These are phyloP conservation scores for Butastur rufipennis DNA, from an alignment of 2,113 vertebrate species.

Conservation along the genomic window DNA sequence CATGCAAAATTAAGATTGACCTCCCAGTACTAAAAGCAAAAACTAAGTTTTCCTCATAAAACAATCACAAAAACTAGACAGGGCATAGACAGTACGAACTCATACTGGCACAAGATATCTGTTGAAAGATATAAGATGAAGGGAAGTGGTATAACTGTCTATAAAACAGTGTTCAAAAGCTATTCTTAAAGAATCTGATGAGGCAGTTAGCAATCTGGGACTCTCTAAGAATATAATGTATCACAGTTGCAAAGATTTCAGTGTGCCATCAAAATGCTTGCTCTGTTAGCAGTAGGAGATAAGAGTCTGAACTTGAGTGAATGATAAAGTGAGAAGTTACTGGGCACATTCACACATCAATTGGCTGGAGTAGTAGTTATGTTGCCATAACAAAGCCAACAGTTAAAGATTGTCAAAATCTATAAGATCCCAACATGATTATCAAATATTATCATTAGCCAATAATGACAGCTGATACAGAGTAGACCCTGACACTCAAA, in stretches of 20 bases:
- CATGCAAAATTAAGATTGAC: slow-evolving; percentile 51
- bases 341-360: slow-evolving; percentile 54
- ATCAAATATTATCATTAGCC: slow-evolving; percentile 57
- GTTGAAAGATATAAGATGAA: slow-evolving; percentile 23
- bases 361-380: slow-evolving; percentile 42
- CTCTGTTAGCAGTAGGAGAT: slow-evolving; percentile 37
- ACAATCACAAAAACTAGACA: slow-evolving; percentile 1
- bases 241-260: slow-evolving; percentile 51
- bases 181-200: slow-evolving; percentile 48
- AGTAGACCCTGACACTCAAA: slow-evolving; percentile 52
- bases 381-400: slow-evolving; percentile 63
- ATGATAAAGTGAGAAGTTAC: slow-evolving; percentile 57
- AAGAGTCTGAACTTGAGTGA: slow-evolving; percentile 41
- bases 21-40: slow-evolving; percentile 30
- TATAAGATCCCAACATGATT: slow-evolving; percentile 55
- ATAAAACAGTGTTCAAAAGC: slow-evolving; percentile 42
- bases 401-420: slow-evolving; percentile 55
- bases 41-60: slow-evolving; percentile 10
- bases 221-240: slow-evolving; percentile 50
- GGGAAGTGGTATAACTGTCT: slow-evolving; percentile 36
- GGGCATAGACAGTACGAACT: not conserved
- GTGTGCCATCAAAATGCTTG: slow-evolving; percentile 52
- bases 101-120: slow-evolving; percentile 45
- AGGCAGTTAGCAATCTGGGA: slow-evolving; percentile 62
- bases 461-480: slow-evolving; percentile 51